Evolutionary conservation across 1,140 invertebrate genomes (phyloP), one percentile per base, ranked within the genome.

Genomic region (Drosophila funebris): DNA sequence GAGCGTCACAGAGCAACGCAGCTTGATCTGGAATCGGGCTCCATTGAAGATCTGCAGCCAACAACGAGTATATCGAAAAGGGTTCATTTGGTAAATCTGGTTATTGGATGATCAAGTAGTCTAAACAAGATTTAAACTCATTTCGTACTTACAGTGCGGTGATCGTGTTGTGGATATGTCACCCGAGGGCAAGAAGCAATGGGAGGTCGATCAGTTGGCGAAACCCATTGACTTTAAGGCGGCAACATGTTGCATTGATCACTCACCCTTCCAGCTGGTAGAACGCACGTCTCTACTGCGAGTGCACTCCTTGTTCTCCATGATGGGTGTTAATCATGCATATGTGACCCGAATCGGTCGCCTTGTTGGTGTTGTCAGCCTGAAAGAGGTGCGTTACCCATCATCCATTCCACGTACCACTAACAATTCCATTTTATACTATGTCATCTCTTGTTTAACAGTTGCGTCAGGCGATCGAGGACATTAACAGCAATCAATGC

Each of bases 241-340:
- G 16, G 73, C 80, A 4, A 61, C 82, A 22, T 63, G 83, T 4
- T 96, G 97, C 82, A 98, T 99, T 67, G 99, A 99, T 92, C 97
- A 98, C 2, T 97, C 98, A n/a, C 99, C 99, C n/a, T 99, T 99
- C 92, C 99, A 99, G 91, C 93, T 99, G 0, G 98, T 99, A 0
- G 97, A 98, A 90, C 95, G 96, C 79, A 99, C 98, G 0, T 98
- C 98, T 0, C 92, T 99, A 22, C 95, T 99, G 3, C 99, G 99
- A 94, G 98, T 99, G 0, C 98, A 99, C 93, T 99, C 98, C 4
- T 92, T 99, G 4, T 99, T 99, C 92, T 99, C 97, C 3, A 96
- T 99, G 94, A 94, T 99, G 41, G 98, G 98, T 18, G 96, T 99
- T 2, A 98, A 98, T 93, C 96, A 98, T 87, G 98, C 98, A 1